A percentile compares a stretch with the other conserved stretches of the same genome.
Conservation (phyloP, 2,113 vertebrate species). For the Eudyptes chrysolophus region DNA sequence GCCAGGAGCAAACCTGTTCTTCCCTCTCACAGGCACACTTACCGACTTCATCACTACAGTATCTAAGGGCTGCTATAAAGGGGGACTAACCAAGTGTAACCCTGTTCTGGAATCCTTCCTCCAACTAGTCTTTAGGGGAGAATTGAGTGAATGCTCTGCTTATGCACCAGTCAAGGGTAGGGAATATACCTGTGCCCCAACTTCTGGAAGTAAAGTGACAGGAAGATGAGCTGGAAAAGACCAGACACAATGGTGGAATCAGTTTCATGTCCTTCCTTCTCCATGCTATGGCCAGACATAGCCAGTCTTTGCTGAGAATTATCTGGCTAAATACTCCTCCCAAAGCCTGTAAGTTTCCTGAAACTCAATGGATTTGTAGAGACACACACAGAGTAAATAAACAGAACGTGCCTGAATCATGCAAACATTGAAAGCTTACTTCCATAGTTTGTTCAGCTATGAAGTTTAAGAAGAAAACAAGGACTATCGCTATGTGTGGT, state of each 20-base stretch:
- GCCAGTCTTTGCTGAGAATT: background rate
- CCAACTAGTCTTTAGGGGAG: background rate
- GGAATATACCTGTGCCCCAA: background rate
- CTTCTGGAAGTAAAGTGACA: background rate
- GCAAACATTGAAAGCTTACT: background rate
- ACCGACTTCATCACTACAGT: background rate
- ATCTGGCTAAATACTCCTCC: background rate
- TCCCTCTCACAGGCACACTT: background rate
- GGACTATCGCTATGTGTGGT: background rate
- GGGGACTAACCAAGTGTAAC: too few species aligned
- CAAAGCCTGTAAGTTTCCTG: background rate
- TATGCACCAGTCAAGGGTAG: rapidly evolving
- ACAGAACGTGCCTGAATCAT: background rate
- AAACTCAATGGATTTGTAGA: background rate
- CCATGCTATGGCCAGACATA: background rate
- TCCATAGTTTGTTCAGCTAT: background rate
- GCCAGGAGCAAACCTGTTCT: background rate
- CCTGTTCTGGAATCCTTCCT: background rate
- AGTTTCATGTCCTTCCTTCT: background rate
- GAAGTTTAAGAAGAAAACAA: background rate
- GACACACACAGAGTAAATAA: background rate
- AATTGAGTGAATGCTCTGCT: background rate
- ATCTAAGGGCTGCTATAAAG: background rate
- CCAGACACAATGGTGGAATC: rapidly evolving
- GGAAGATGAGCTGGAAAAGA: background rate